Evolutionary conservation across 2,113 vertebrate genomes (phyloP).

Genomic region (Salvelinus alpinus): DNA sequence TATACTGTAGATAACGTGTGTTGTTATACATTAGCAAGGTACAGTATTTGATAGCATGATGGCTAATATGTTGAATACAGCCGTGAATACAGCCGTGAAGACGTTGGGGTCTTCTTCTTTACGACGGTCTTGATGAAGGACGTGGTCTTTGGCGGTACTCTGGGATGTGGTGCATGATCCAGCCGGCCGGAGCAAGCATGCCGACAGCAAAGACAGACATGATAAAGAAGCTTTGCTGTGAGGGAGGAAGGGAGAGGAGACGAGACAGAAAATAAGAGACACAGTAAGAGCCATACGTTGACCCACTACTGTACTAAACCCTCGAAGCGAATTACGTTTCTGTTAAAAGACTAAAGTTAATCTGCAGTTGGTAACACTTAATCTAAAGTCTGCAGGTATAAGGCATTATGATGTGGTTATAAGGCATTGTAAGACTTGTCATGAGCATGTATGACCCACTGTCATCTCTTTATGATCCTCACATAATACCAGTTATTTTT

Average conservation of each 20-base stretch:
- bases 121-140: slow-evolving; percentile 16
- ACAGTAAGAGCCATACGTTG: not conserved
- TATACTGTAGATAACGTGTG: not conserved
- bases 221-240: slow-evolving; percentile 76
- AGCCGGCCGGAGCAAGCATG: slow-evolving; percentile 73
- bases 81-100: slow-evolving; percentile 1
- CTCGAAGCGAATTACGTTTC: too few species aligned
- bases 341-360: too few species aligned
- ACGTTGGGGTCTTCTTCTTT: not conserved
- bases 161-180: slow-evolving; percentile 75
- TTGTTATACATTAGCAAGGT: not conserved
- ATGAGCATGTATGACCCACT: too few species aligned
- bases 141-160: slow-evolving; percentile 62
- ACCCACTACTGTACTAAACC: not conserved
- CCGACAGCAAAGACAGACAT: slow-evolving; percentile 73
- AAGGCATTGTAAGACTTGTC: too few species aligned
- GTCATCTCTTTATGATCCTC: too few species aligned
- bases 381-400: too few species aligned
- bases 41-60: slow-evolving; percentile 8
- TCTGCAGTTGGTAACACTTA: too few species aligned
- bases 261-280: slow-evolving; percentile 4
- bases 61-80: slow-evolving; percentile 30
- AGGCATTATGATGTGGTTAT: too few species aligned
- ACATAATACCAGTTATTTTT: too few species aligned
- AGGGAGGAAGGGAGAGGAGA: not conserved